These are phyloP conservation scores for Antechinus stuartii DNA, from an alignment of 2,113 vertebrate species.

Conservation along the genomic window DNA sequence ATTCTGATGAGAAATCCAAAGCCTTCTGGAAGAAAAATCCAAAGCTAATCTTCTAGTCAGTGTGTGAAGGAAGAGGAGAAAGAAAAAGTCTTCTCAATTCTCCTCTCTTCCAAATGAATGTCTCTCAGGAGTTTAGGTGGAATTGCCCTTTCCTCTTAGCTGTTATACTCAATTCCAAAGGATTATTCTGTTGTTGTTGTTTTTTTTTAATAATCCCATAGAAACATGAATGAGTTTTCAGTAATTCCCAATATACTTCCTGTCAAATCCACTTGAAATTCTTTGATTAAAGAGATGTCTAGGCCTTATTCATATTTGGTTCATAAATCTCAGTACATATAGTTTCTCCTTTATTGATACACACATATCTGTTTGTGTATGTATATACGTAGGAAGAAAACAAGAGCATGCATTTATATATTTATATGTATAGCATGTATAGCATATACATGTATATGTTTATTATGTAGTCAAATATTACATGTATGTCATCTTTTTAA, in stretches of 20 bases:
- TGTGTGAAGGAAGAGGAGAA: neutral
- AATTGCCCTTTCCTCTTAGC: neutral
- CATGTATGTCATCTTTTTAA: neutral
- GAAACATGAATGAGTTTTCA: neutral
- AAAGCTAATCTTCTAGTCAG: neutral
- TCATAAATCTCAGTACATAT: neutral
- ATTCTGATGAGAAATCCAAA: neutral
- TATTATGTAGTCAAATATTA: neutral
- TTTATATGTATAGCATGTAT: neutral
- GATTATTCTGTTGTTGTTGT: neutral
- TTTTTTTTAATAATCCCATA: neutral
- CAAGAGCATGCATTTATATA: neutral
- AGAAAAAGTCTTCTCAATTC: neutral
- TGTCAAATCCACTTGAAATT: neutral
- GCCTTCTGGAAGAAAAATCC: neutral
- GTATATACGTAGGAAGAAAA: neutral
- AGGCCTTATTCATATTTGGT: neutral
- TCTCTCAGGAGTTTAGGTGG: neutral
- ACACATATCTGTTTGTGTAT: rapidly evolving
- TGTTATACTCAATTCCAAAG: neutral
- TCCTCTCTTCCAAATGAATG: neutral
- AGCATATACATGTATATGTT: neutral
- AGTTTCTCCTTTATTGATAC: neutral
- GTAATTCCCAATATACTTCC: neutral
- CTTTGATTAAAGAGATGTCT: neutral